These are phyloP conservation scores for Erythrolamprus reginae DNA, from an alignment of 2,113 vertebrate species.

Conservation along the genomic window DNA sequence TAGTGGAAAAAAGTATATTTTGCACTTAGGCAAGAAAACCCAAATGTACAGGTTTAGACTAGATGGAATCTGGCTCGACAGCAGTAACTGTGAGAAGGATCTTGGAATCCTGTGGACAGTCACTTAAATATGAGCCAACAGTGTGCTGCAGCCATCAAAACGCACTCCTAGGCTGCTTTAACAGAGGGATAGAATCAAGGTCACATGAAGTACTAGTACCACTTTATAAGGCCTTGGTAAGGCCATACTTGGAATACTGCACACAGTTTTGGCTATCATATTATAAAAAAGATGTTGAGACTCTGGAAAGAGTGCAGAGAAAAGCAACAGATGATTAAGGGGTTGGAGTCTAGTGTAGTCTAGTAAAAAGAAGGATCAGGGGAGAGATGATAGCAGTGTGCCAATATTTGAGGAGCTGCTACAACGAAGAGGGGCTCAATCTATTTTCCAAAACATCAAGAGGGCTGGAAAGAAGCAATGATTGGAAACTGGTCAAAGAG, in stretches of 20 bases:
- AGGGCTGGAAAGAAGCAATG: background rate
- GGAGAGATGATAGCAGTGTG: background rate
- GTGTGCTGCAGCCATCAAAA: background rate
- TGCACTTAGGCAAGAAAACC: background rate
- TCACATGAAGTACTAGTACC: background rate
- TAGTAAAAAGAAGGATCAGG: background rate
- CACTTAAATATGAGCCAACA: background rate
- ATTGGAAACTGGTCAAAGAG: background rate
- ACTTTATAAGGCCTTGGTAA: background rate
- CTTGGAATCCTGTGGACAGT: background rate
- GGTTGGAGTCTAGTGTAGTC: background rate
- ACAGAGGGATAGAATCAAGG: background rate
- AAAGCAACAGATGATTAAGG: background rate
- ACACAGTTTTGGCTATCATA: background rate
- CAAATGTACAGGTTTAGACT: background rate
- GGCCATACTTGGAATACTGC: background rate
- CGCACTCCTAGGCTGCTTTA: background rate
- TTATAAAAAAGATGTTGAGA: background rate
- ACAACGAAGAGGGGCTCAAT: background rate
- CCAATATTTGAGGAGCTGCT: background rate
- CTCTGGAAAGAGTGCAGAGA: background rate
- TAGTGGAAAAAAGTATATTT: background rate
- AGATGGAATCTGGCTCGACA: background rate
- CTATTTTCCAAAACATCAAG: background rate
- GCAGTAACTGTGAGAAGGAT: background rate